phyloP scores from a whole-genome alignment of 2,797 vertebrate genomes.

The Lacerta viridis region DNA sequence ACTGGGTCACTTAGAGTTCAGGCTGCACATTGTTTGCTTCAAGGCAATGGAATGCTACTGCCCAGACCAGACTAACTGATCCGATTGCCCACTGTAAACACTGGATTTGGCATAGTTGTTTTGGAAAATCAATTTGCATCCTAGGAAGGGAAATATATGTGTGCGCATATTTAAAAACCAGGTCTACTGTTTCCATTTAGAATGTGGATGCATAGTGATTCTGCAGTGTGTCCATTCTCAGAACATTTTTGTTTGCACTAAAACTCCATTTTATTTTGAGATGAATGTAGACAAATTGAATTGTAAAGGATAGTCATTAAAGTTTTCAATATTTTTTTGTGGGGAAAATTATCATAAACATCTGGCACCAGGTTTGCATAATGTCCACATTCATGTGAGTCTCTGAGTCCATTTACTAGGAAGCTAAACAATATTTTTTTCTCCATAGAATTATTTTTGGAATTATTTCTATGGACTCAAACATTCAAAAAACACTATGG shows the following conservation, averaged over 20 bases:
- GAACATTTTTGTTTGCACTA: not conserved
- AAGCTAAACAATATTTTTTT: not conserved
- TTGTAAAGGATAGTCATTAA: accelerated
- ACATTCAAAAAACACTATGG: not conserved
- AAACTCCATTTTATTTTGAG: conserved; percentile 16
- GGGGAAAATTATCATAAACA: not conserved
- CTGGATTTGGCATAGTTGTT: conserved; percentile 9
- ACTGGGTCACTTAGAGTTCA: conserved; percentile 80
- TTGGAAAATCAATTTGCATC: not conserved
- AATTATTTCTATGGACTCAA: not conserved
- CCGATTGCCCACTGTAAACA: conserved; percentile 25
- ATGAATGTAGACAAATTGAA: conserved; percentile 21
- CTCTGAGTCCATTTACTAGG: not conserved
- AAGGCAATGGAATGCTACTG: conserved; percentile 63
- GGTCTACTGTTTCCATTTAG: not conserved
- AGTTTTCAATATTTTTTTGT: not conserved
- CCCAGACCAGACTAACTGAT: conserved; percentile 35
- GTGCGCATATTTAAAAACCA: too few species aligned
- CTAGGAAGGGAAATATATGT: not conserved
- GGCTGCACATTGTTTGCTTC: conserved; percentile 63
- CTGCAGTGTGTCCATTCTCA: not conserved
- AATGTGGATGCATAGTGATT: conserved; percentile 17
- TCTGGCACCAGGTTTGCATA: not conserved
- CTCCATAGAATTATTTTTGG: not conserved
- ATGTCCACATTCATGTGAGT: not conserved